Conservation (phyloP, 2,888 invertebrate genomes). For the Uloborus plumipes region DNA sequence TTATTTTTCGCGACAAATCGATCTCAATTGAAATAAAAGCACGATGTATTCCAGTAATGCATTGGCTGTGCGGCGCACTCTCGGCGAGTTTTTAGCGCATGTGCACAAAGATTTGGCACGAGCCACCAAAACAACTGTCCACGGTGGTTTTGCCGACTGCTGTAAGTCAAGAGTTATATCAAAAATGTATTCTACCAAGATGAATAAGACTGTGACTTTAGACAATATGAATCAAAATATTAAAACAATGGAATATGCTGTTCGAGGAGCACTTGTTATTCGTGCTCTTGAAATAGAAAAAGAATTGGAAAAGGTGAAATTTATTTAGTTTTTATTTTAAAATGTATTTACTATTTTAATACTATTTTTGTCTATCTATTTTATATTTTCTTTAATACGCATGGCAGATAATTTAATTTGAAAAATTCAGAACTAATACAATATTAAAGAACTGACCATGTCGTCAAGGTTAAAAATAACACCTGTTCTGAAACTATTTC, state of each 20-base stretch:
- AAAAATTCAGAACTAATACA: not conserved
- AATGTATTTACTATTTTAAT: not conserved
- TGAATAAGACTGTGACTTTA: constrained; percentile 70
- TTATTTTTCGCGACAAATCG: no score
- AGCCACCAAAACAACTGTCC: constrained; percentile 56
- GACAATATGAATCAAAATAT: constrained; percentile 92
- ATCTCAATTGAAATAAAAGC: no score
- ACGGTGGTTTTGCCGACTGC: constrained; percentile 35
- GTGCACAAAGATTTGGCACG: constrained; percentile 47
- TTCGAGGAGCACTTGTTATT: constrained; percentile 94
- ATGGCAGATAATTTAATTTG: not conserved
- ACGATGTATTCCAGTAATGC: no score
- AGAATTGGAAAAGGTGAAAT: constrained; percentile 79
- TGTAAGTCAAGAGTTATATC: no score
- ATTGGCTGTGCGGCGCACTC: constrained; percentile 37
- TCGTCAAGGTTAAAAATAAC: no score
- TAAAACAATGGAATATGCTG: constrained; percentile 95
- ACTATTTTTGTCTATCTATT: not conserved
- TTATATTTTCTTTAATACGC: not conserved
- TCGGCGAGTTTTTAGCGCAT: constrained; percentile 48
- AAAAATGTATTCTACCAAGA: constrained; percentile 19
- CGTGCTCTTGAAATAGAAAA: constrained; percentile 94
- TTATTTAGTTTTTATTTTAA: constrained; percentile 81
- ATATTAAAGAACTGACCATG: not conserved
- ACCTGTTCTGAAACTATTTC: no score